Evolutionary conservation across 2,113 vertebrate genomes (phyloP).

Genomic region (Motacilla tschutschensis): DNA sequence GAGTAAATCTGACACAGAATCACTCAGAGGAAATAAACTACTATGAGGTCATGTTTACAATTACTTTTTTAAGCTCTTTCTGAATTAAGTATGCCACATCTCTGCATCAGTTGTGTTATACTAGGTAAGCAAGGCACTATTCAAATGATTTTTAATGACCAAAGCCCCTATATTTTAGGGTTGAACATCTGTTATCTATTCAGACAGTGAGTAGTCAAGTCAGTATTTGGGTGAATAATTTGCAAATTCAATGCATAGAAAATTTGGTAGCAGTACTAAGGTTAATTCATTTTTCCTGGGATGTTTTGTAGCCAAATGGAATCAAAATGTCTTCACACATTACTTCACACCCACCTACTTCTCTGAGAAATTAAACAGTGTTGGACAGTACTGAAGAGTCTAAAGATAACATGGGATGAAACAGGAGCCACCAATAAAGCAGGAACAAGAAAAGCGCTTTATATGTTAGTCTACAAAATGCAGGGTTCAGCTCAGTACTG

Average conservation of each 20-base stretch:
- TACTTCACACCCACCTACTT: background rate
- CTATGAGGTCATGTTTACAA: background rate
- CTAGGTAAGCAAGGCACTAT: background rate
- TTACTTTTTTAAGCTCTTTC: background rate
- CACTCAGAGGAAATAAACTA: background rate
- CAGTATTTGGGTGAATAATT: constrained; percentile 47
- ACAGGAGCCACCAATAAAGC: constrained; percentile 9
- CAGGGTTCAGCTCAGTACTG: background rate
- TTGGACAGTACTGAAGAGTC: constrained; percentile 4
- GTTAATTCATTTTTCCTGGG: constrained; percentile 46
- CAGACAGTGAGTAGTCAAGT: constrained; percentile 25
- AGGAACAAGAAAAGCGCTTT: constrained; percentile 10
- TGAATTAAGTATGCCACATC: background rate
- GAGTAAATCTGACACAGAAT: background rate
- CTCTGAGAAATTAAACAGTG: background rate
- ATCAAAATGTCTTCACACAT: constrained; percentile 17
- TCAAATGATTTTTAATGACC: constrained; percentile 40
- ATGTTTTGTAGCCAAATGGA: constrained; percentile 36
- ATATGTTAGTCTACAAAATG: background rate
- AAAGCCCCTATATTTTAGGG: background rate
- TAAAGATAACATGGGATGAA: constrained; percentile 38
- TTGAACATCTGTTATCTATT: constrained; percentile 38
- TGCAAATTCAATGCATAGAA: constrained; percentile 42
- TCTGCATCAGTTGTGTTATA: background rate
- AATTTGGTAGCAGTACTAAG: constrained; percentile 9